phyloP scores from a whole-genome alignment of 2,797 vertebrate species.

The Ciconia nigra region DNA sequence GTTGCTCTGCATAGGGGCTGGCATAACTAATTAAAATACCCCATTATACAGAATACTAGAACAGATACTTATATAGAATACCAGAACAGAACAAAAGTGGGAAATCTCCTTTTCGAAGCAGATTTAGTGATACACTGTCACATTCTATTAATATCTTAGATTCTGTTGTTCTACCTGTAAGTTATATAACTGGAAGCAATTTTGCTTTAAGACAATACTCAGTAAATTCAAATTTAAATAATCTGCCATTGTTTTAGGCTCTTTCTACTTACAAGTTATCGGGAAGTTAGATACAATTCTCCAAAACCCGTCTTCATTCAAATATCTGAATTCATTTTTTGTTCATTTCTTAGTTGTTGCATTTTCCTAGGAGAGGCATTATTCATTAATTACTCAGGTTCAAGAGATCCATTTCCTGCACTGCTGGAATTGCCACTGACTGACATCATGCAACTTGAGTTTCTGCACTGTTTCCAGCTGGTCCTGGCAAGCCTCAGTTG shows the following conservation, averaged over 20 bases:
- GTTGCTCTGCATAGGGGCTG: neutral
- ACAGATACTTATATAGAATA: neutral
- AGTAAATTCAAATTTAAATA: neutral
- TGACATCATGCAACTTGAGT: neutral
- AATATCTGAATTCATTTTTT: neutral
- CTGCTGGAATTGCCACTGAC: neutral
- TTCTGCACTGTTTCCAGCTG: neutral
- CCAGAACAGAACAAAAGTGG: neutral
- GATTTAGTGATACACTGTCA: neutral
- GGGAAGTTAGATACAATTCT: neutral
- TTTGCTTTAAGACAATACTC: neutral
- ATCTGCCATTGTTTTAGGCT: neutral
- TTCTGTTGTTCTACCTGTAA: neutral
- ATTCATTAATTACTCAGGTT: neutral
- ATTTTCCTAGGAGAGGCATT: neutral
- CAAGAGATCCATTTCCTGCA: neutral
- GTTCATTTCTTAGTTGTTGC: neutral
- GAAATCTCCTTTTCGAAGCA: neutral
- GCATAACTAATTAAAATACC: neutral
- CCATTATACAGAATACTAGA: neutral
- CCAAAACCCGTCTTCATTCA: neutral
- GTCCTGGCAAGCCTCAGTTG: neutral
- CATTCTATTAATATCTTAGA: neutral
- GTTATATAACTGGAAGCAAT: neutral
- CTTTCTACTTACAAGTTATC: neutral